Evolutionary conservation across 92 coral and sea anemone species (phyloP).

Genomic region (Porites divaricata): DNA sequence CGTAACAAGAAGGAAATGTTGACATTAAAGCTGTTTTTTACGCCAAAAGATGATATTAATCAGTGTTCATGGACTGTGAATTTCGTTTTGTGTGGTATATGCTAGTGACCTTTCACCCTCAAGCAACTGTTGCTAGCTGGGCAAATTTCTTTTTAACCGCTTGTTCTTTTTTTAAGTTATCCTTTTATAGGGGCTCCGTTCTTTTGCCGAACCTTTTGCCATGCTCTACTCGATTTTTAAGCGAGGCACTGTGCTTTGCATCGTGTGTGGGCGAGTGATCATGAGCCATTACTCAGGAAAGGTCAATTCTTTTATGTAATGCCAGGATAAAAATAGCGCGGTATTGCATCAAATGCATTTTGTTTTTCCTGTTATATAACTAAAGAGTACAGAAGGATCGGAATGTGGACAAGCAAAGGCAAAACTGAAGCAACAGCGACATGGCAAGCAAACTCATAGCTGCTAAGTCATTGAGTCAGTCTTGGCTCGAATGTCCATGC

Average conservation of each 20-base stretch:
- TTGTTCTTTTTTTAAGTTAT: not conserved
- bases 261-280: constrained; percentile 4
- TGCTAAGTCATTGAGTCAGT: too few species aligned
- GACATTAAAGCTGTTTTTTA: constrained; percentile 20
- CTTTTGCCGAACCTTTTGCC: not conserved
- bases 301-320: constrained; percentile 13
- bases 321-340: constrained; percentile 19
- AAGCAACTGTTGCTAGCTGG: constrained; percentile 31
- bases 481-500: too few species aligned
- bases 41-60: constrained; percentile 19
- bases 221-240: not conserved
- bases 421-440: too few species aligned
- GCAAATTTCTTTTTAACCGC: not conserved
- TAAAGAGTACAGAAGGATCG: not conserved
- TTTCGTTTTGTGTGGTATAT: constrained; percentile 18
- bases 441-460: too few species aligned
- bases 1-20: constrained; percentile 12
- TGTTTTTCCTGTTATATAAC: constrained; percentile 9
- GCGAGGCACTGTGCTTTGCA: not conserved
- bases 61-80: constrained; percentile 29
- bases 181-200: not conserved
- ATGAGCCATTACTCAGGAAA: constrained; percentile 5
- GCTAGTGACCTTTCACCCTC: constrained; percentile 36
- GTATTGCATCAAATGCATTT: constrained; percentile 19
- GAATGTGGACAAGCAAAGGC: constrained; percentile 1